Percentiles rank a stretch among this genome's conserved stretches.
phyloP scores from a whole-genome alignment of 2,113 vertebrate genomes.

The Nothocercus julius region DNA sequence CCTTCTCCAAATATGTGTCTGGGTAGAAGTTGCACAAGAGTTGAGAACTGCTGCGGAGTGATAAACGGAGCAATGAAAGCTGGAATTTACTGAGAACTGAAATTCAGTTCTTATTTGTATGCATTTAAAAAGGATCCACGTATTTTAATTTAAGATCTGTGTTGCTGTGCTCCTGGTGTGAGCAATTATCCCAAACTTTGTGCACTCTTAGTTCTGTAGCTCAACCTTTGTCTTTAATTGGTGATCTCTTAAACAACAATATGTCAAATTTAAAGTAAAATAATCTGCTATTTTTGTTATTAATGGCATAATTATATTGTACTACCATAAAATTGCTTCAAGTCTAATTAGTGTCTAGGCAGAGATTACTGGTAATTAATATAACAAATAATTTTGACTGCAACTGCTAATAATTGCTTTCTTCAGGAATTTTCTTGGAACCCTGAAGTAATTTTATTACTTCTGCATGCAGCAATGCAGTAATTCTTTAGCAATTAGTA shows the following conservation, averaged over 20 bases:
- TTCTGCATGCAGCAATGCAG: background rate
- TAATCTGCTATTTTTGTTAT: slow-evolving; percentile 61
- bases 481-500: slow-evolving; percentile 45
- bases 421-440: slow-evolving; percentile 64
- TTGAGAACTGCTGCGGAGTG: background rate
- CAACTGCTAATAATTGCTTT: slow-evolving; percentile 58
- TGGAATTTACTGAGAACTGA: background rate
- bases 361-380: slow-evolving; percentile 62
- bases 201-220: background rate
- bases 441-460: slow-evolving; percentile 58
- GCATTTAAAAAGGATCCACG: background rate
- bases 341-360: slow-evolving; percentile 56
- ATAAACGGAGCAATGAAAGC: background rate
- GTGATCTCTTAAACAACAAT: slow-evolving; percentile 15
- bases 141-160: background rate
- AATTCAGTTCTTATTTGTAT: background rate
- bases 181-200: background rate
- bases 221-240: background rate
- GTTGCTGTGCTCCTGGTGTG: background rate
- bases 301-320: slow-evolving; percentile 67
- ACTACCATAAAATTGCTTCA: slow-evolving; percentile 51
- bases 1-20: background rate
- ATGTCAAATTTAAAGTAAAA: slow-evolving; percentile 58
- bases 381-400: slow-evolving; percentile 72
- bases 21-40: background rate